Evolutionary conservation across 2,113 vertebrate genomes (phyloP).

Genomic region (Phyllostomus hastatus): DNA sequence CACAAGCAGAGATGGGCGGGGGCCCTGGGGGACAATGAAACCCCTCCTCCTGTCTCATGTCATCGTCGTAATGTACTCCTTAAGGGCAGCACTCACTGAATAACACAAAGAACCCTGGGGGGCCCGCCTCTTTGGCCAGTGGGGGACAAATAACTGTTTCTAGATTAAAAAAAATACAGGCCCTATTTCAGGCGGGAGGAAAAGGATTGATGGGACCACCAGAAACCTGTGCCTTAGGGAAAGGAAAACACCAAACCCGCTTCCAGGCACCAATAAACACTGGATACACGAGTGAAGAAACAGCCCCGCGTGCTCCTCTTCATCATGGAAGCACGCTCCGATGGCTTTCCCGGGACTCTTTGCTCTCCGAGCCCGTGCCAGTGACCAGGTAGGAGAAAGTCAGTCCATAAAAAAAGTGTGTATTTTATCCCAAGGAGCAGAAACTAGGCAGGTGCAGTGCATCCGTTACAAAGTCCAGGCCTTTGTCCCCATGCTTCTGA

Average conservation of each 20-base stretch:
- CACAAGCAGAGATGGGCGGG: background rate
- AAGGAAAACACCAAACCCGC: accelerated
- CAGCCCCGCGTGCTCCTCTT: accelerated
- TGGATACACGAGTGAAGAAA: accelerated
- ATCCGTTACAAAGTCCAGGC: background rate
- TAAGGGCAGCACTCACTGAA: background rate
- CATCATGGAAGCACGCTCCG: accelerated
- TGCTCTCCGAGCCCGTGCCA: background rate
- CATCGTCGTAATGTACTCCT: background rate
- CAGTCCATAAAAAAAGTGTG: background rate
- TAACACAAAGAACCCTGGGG: background rate
- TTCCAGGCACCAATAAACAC: background rate
- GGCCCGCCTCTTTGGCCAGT: background rate
- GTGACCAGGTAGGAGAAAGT: background rate
- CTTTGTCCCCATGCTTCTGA: background rate
- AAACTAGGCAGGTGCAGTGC: accelerated
- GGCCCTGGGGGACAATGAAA: too few relatives aligned
- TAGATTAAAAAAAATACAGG: background rate
- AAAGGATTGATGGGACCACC: background rate
- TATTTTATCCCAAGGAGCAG: background rate
- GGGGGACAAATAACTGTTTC: background rate
- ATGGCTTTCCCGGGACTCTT: background rate
- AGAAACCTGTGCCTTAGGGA: background rate
- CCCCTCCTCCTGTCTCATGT: background rate
- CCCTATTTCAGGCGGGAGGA: background rate